Base-by-base conservation (phyloP, 1,140 invertebrate species). In the Platyura marginata region DNA sequence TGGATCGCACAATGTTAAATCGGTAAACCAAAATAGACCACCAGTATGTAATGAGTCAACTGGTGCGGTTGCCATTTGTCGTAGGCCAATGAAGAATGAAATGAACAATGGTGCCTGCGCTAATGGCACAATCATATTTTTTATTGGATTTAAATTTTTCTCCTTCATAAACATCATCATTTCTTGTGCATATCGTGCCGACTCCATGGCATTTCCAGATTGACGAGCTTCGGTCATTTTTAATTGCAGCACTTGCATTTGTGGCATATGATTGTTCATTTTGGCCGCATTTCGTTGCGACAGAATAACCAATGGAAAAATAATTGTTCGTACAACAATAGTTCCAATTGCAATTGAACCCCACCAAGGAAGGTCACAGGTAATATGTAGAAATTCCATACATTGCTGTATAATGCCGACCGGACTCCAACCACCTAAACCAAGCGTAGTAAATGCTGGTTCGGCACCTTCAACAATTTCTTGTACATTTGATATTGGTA, bases 11-110 rank as follows among this genome's bases (percentile, higher is more conserved):
- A 88, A 49, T 3, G 89, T 92, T 11, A 99, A 70, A 71, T 99
- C 89, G 1, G 70, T 68, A 57, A 98, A 93, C 94, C 94, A 99
- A 41, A 69, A 78, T 0, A 91, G 45, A 3, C 95, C 95, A n/a
- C 93, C 94, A 18, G 70, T 63, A 46, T 74, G 74, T 69, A 98
- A 70, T 57, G 86, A 90, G 42, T 87, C 82, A 10, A 97, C 77
- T 2, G 90, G 92, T 9, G 79, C 65, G 52, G 79, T 81, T 1
- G 88, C 74, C 89, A 97, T 94, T 47, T 64, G 54, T 54, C 82
- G 68, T 10, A 97, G 57, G 0, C 75, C 87, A 54, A 87, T 67
- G 55, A 94, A 96, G 55, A 92, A 83, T 6, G 90, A 91, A 32
- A 96, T 62, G 59, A 97, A 96, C 5, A 96, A 56, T 1, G 91